Base-by-base conservation (phyloP, 1,140 invertebrate genomes). In the Meteorus sp. region DNA sequence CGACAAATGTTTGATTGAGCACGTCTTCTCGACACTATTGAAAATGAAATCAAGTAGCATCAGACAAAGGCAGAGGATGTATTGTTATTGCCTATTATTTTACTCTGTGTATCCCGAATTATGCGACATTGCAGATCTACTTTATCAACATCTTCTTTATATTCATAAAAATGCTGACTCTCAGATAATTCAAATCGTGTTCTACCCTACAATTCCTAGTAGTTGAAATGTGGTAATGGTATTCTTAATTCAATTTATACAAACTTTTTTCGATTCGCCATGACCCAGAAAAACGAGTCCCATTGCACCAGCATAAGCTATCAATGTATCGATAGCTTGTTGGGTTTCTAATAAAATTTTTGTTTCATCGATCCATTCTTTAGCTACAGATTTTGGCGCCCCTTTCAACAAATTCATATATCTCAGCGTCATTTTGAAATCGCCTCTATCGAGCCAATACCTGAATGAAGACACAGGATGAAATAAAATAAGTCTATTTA, bases 331-430 rank as follows among this genome's bases (percentile, higher is more conserved):
- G 13, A 94, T 90, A 19, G 93, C 92, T 77, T 96, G 94, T 70
- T 90, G 85, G n/a, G 93, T 89, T 81, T 98, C 96, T 58, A 98
- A 80, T 62, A 93, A 85, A 13, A 91, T 82, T 51, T 88, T 85
- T 0, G 91, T 85, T 68, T 97, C 94, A 57, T 88, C 85, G 65
- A 95, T 86, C 95, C 95, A 99, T 64, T 92, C 88, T 37, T 74
- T 77, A 1, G 95, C 92, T 3, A 95, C 85, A n/a, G 84, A 82
- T 6, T 89, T 82, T 0, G 95, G 83, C 19, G 92, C 92, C 17
- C 95, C 95, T 68, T 88, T 84, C 19, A 98, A 77, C 35, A 97
- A 84, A 72, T 95, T 95, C 82, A 97, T 89, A 75, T 96, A 97
- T 48, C 89, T 86, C 0, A 98, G 77, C 0, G 94, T 91, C 73